phyloP scores from a whole-genome alignment of 2,797 vertebrate genomes.

The Zenarchopterus dispar region DNA sequence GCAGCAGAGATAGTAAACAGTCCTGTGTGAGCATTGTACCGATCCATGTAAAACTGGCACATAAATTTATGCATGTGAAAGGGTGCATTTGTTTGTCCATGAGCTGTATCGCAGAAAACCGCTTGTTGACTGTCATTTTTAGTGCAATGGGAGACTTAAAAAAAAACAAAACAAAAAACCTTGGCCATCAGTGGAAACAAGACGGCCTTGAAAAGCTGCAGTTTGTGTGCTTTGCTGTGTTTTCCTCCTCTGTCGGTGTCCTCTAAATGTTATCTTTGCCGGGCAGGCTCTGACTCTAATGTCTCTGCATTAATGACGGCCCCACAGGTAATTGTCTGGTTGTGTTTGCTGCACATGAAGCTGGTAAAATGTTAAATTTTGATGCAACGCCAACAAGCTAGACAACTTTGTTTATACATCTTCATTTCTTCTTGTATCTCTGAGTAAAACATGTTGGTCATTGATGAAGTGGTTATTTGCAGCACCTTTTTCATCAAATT shows the following conservation, averaged over 20 bases:
- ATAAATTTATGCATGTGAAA: background rate
- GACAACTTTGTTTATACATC: too few species aligned
- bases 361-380: background rate
- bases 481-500: too few species aligned
- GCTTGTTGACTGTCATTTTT: conserved; percentile 12
- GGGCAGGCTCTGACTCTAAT: conserved; percentile 33
- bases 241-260: conserved; percentile 17
- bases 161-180: conserved; percentile 20
- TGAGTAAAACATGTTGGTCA: too few species aligned
- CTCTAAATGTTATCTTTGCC: conserved; percentile 62
- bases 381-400: background rate
- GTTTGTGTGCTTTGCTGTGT: conserved; percentile 29
- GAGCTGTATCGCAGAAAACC: conserved; percentile 29
- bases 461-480: too few species aligned
- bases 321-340: conserved; percentile 5
- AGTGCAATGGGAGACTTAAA: conserved; percentile 40
- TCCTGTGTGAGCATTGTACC: conserved; percentile 5
- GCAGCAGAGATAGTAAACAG: conserved; percentile 28
- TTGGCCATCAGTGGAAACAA: conserved; percentile 35
- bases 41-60: conserved; percentile 19
- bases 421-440: too few species aligned
- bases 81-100: background rate
- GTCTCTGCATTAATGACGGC: background rate
- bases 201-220: conserved; percentile 35
- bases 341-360: background rate